phyloP scores from a whole-genome alignment of 1,140 invertebrate species.

The Drosophila kohkoa region DNA sequence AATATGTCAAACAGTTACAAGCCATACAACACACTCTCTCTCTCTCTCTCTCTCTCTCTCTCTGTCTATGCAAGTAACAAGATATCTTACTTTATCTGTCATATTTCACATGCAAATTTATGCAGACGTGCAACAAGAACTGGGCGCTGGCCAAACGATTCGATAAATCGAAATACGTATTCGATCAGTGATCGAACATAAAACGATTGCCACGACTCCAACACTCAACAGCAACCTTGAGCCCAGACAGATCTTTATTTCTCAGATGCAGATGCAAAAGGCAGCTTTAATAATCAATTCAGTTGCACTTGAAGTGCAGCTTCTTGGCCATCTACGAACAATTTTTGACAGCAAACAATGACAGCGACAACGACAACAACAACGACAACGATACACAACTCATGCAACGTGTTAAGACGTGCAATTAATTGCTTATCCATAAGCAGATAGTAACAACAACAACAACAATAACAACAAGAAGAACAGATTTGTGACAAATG shows the following conservation, averaged over 20 bases:
- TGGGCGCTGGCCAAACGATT: slow-evolving; percentile 28
- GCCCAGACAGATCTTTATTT: background rate
- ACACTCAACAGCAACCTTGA: slow-evolving; percentile 20
- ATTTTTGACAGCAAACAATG: slow-evolving; percentile 21
- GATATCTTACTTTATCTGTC: slow-evolving; percentile 42
- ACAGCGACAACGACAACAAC: slow-evolving; percentile 1
- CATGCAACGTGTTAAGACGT: slow-evolving; percentile 22
- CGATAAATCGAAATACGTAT: slow-evolving; percentile 38
- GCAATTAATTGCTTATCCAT: slow-evolving; percentile 40
- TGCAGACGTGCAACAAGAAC: slow-evolving; percentile 25
- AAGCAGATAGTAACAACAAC: slow-evolving; percentile 17
- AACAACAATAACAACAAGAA: background rate
- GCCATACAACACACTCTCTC: background rate
- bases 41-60: too few species aligned
- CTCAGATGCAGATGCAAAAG: background rate
- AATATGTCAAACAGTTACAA: slow-evolving; percentile 35
- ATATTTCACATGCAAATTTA: slow-evolving; percentile 51
- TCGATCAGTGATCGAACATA: slow-evolving; percentile 15
- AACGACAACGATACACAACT: slow-evolving; percentile 3
- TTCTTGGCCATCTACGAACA: background rate
- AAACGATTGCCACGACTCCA: slow-evolving; percentile 14
- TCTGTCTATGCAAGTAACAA: slow-evolving; percentile 25
- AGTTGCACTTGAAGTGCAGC: slow-evolving; percentile 8
- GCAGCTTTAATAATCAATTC: background rate
- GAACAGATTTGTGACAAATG: slow-evolving; percentile 16